phyloP scores from a whole-genome alignment of 1,140 invertebrate species.

The Caenorhabditis elegans region DNA sequence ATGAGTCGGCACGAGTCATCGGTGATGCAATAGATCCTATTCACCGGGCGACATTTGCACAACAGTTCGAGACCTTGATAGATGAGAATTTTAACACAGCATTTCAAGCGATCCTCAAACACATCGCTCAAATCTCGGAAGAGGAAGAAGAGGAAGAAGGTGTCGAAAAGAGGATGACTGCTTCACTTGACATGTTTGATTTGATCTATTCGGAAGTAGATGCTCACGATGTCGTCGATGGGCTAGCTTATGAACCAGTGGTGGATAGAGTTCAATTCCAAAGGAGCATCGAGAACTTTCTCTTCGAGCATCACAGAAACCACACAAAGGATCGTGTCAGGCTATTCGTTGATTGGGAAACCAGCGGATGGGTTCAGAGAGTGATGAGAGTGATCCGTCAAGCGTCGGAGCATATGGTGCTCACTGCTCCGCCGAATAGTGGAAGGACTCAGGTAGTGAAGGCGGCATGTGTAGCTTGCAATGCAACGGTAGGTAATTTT shows the following conservation, averaged over 20 bases:
- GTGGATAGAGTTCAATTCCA: slow-evolving; percentile 22
- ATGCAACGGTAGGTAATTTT: not conserved
- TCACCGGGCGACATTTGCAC: not conserved
- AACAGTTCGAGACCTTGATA: not conserved
- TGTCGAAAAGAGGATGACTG: not conserved
- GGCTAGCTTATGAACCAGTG: slow-evolving; percentile 29
- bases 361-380: slow-evolving; percentile 16
- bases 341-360: slow-evolving; percentile 9
- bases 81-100: slow-evolving; percentile 15
- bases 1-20: slow-evolving; percentile 35
- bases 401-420: slow-evolving; percentile 4
- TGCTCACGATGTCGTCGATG: slow-evolving; percentile 20
- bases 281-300: slow-evolving; percentile 27
- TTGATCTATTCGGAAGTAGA: slow-evolving; percentile 33
- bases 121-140: not conserved
- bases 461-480: slow-evolving; percentile 20
- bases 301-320: slow-evolving; percentile 36
- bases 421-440: not conserved
- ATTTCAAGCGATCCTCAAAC: not conserved
- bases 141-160: not conserved
- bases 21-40: slow-evolving; percentile 36
- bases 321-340: slow-evolving; percentile 30
- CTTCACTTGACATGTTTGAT: not conserved
- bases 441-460: slow-evolving; percentile 19
- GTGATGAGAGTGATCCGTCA: slow-evolving; percentile 25